phyloP scores from a whole-genome alignment of 2,888 invertebrate species.

The Ophraella communa region DNA sequence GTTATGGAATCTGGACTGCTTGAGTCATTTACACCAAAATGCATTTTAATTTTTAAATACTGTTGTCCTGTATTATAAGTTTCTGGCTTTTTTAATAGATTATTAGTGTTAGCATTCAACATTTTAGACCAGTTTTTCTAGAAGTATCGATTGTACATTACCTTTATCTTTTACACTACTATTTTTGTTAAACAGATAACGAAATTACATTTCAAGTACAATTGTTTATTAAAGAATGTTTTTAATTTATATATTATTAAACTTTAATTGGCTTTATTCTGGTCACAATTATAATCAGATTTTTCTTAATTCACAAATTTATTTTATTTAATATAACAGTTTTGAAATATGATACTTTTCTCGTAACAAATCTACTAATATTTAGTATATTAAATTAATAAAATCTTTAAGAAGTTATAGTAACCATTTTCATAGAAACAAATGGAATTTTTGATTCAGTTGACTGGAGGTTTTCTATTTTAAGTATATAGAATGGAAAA shows the following conservation, averaged over 20 bases:
- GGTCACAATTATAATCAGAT: background rate
- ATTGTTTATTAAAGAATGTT: background rate
- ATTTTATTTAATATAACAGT: background rate
- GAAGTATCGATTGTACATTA: background rate
- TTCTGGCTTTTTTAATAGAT: background rate
- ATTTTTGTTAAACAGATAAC: background rate
- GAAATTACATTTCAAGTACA: background rate
- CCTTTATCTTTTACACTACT: background rate
- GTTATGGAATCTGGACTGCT: conserved; percentile 25
- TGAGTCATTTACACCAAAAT: background rate
- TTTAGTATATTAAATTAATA: too few relatives aligned
- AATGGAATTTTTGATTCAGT: too few relatives aligned
- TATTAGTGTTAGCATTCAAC: background rate
- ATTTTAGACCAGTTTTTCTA: background rate
- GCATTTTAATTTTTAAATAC: background rate
- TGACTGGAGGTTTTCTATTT: too few relatives aligned
- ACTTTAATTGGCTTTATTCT: background rate
- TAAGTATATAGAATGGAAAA: too few relatives aligned
- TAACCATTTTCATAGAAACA: too few relatives aligned
- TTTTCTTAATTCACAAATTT: background rate
- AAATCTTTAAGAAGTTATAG: too few relatives aligned
- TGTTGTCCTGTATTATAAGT: background rate
- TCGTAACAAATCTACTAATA: background rate
- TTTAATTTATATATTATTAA: background rate
- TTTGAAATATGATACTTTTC: background rate